Conservation (phyloP, 2,888 invertebrate genomes). For the Xestobium rufovillosum region DNA sequence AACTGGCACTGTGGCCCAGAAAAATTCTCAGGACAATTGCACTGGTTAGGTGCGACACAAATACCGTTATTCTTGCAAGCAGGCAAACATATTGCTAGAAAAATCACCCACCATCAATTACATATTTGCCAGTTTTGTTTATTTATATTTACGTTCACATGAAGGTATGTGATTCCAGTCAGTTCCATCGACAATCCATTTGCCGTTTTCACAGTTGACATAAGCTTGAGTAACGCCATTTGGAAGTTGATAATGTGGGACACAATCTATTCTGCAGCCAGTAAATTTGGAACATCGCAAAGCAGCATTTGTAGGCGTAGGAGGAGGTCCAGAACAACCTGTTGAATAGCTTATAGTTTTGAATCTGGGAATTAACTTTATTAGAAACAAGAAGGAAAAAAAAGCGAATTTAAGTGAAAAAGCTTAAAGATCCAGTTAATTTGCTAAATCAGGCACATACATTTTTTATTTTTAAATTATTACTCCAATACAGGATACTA, state of each 20-base stretch:
- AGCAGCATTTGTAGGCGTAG: slow-evolving; percentile 35
- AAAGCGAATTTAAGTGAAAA: too few relatives aligned
- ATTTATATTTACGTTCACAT: slow-evolving; percentile 53
- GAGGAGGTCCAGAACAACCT: slow-evolving; percentile 36
- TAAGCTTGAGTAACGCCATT: slow-evolving; percentile 44
- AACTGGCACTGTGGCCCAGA: slow-evolving; percentile 68
- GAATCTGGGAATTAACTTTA: too few relatives aligned
- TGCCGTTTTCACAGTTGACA: slow-evolving; percentile 44
- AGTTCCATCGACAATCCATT: slow-evolving; percentile 46
- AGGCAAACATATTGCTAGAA: slow-evolving; percentile 66
- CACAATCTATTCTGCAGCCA: slow-evolving; percentile 48
- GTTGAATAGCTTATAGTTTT: too few relatives aligned
- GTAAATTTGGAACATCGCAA: slow-evolving; percentile 39
- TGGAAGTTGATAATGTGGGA: slow-evolving; percentile 47
- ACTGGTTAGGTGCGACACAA: slow-evolving; percentile 67
- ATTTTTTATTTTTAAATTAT: too few relatives aligned
- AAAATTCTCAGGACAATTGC: slow-evolving; percentile 66
- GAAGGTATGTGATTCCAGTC: slow-evolving; percentile 47
- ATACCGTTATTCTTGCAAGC: slow-evolving; percentile 75
- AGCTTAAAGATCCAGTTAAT: too few relatives aligned
- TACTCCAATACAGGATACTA: too few relatives aligned
- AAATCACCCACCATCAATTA: not conserved
- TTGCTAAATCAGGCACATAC: too few relatives aligned
- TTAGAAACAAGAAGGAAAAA: too few relatives aligned
- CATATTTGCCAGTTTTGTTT: not conserved